These are phyloP conservation scores for Drosophila differens DNA, from an alignment of 2,888 invertebrate genomes.

Conservation along the genomic window DNA sequence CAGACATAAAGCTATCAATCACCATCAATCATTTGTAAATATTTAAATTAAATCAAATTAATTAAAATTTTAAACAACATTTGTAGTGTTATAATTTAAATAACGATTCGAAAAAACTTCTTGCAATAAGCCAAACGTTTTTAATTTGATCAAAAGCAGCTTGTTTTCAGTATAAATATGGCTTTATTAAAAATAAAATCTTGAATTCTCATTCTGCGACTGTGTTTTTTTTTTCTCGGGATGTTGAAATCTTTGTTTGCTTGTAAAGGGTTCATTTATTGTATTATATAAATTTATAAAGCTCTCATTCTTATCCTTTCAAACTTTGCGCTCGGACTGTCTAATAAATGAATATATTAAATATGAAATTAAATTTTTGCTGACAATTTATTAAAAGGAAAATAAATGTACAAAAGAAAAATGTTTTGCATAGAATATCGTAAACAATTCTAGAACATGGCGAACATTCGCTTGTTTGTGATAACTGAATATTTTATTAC, in stretches of 20 bases:
- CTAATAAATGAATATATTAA: background rate
- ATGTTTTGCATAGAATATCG: conserved; percentile 34
- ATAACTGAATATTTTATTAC: conserved; percentile 75
- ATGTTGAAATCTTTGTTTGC: background rate
- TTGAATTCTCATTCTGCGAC: background rate
- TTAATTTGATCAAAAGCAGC: background rate
- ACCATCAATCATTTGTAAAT: background rate
- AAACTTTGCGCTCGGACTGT: background rate
- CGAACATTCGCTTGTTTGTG: conserved; percentile 33
- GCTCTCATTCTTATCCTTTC: background rate
- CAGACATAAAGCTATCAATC: background rate
- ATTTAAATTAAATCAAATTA: background rate
- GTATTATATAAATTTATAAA: background rate
- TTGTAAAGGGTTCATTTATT: background rate
- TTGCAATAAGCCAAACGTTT: background rate
- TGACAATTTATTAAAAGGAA: conserved; percentile 30
- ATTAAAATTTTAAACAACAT: background rate
- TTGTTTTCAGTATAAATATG: background rate
- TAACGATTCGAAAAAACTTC: background rate
- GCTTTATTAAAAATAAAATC: background rate
- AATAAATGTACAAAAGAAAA: conserved; percentile 30
- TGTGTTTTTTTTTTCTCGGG: background rate
- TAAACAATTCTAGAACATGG: conserved; percentile 14
- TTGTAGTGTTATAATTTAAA: background rate
- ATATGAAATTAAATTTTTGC: conserved; percentile 12